Percentiles rank a stretch among this genome's conserved stretches.
Conservation (phyloP, 1,140 invertebrate species). For the Drosophila saltans region DNA sequence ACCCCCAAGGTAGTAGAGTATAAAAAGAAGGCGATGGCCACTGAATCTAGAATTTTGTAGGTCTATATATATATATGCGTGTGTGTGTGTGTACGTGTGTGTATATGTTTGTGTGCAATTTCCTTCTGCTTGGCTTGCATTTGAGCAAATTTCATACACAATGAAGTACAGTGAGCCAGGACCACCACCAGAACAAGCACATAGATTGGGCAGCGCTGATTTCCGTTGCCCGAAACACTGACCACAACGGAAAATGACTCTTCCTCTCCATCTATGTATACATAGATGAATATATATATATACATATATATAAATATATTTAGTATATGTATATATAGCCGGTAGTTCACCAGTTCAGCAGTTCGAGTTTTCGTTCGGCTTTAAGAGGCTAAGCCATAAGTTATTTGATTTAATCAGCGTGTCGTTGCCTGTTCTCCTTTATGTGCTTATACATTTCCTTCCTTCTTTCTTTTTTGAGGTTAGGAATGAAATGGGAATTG, state of each 20-base stretch:
- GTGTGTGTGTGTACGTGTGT: conserved; percentile 25
- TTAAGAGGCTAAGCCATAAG: conserved; percentile 65
- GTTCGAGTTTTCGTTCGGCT: conserved; percentile 20
- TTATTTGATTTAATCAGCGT: conserved; percentile 81
- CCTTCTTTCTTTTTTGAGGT: conserved; percentile 19
- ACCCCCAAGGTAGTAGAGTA: background rate
- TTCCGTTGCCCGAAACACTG: conserved; percentile 65
- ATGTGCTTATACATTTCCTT: conserved; percentile 50
- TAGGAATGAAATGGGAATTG: conserved; percentile 16
- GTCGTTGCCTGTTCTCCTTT: conserved; percentile 54
- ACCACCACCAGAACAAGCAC: conserved; percentile 28
- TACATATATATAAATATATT: background rate
- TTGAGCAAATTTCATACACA: conserved; percentile 81
- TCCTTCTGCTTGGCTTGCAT: conserved; percentile 80
- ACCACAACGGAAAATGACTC: conserved; percentile 35
- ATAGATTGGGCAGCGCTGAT: conserved; percentile 77
- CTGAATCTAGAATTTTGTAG: conserved; percentile 37
- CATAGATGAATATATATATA: background rate
- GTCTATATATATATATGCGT: conserved; percentile 26
- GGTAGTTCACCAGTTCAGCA: conserved; percentile 12
- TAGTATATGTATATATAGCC: background rate
- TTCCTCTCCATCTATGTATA: background rate
- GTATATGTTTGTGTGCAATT: conserved; percentile 66
- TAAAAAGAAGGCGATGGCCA: conserved; percentile 14
- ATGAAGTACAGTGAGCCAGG: conserved; percentile 66